Conservation (phyloP, 2,113 vertebrate genomes). For the Herpetotheres cachinnans region DNA sequence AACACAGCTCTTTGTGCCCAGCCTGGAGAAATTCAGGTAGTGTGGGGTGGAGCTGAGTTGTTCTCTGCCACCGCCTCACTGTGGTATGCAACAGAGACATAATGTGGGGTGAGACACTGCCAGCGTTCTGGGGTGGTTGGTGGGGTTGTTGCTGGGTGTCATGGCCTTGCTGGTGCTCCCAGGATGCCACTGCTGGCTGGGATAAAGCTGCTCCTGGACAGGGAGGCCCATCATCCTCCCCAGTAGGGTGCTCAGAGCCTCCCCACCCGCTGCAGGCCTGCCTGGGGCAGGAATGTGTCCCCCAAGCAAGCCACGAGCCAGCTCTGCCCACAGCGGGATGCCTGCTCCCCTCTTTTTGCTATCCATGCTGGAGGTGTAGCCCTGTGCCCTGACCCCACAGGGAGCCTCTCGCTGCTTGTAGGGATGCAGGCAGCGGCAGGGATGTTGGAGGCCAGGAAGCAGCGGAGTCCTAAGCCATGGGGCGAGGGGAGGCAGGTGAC, state of each 20-base stretch:
- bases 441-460: background rate
- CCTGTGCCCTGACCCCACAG: background rate
- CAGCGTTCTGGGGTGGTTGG: background rate
- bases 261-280: background rate
- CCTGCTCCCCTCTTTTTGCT: background rate
- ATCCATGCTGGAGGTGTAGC: accelerated
- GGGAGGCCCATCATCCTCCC: background rate
- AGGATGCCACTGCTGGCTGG: background rate
- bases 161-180: background rate
- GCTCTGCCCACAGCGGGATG: background rate
- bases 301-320: background rate
- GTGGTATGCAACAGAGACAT: background rate
- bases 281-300: background rate
- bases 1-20: background rate
- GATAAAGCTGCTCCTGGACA: background rate
- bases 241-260: background rate
- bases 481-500: too few relatives aligned
- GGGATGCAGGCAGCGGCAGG: too few relatives aligned
- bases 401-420: too few relatives aligned
- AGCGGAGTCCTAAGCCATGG: background rate
- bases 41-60: background rate
- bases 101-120: background rate
- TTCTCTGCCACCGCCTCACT: background rate
- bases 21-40: background rate
- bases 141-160: background rate